Evolutionary conservation across 2,113 vertebrate species (phyloP).

Genomic region (Passer domesticus): DNA sequence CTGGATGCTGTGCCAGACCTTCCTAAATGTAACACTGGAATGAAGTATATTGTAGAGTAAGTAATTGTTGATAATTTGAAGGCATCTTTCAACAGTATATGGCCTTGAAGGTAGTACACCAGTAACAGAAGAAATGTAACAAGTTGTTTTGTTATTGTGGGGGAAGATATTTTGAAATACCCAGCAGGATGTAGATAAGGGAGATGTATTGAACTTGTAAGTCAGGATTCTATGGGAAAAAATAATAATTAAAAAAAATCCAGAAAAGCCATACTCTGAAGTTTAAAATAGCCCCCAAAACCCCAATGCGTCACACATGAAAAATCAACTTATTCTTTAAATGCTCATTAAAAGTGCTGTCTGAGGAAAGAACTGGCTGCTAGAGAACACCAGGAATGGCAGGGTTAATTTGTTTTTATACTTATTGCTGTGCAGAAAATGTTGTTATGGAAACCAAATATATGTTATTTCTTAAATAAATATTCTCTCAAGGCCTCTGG

Average conservation of each 20-base stretch:
- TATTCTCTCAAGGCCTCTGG: not conserved
- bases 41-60: not conserved
- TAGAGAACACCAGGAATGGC: not conserved
- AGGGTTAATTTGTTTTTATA: not conserved
- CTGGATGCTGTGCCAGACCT: not conserved
- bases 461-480: constrained; percentile 10
- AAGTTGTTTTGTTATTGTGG: not conserved
- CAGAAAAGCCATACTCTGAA: not conserved
- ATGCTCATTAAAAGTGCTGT: not conserved
- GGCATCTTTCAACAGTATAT: not conserved
- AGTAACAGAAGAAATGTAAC: not conserved
- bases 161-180: not conserved
- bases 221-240: not conserved
- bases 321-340: not conserved
- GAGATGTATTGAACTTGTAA: not conserved
- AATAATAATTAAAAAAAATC: not conserved
- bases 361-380: not conserved
- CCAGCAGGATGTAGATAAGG: not conserved
- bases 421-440: not conserved
- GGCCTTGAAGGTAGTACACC: not conserved
- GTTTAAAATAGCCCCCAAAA: not conserved
- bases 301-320: not conserved
- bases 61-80: not conserved
- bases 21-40: not conserved
- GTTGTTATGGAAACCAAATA: constrained; percentile 6